Evolutionary conservation across 2,888 invertebrate species (phyloP), one percentile per base, ranked within the genome.

Genomic region (Synanthedon andrenaeformis): DNA sequence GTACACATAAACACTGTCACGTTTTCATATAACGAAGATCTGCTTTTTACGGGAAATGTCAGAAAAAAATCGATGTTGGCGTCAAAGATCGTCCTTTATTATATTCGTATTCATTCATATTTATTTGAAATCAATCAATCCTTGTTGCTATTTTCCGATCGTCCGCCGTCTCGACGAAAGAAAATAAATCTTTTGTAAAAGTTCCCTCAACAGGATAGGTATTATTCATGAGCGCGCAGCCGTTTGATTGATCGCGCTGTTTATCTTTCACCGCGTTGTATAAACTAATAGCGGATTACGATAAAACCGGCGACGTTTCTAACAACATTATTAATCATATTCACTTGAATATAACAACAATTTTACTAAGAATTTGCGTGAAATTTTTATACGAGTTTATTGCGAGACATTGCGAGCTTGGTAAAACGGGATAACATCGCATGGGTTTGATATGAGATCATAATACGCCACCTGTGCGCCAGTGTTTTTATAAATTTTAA

Each of bases 181-280:
- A 77, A 79, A 79, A 84, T 82, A 84, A 84, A 85, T 83, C 79
- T 82, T 83, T 84, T 83, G 79, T 82, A 73, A 74, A 82, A 84
- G 71, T 82, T 82, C 78, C 74, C 79, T 76, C 65, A 73, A 70
- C 70, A 70, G 75, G 72, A 81, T 78, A 76, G 77, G 76, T 80
- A 79, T 82, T 82, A 83, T 84, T 84, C 84, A 86, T 81, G 79
- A 82, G 76, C 67, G 69, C 77, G 82, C 79, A 80, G 67, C 66
- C 66, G 66, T 62, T 71, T 85, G 85, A 85, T 85, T 80, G 85
- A 86, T 86, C 74, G 76, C 70, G 65, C 67, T 74, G 71, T 76
- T 76, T 72, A 57, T 55, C 52, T 57, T 53, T 49, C 49, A 11
- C 17, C 49, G 49, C 45, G 13, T 45, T 45, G 45, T 45, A 45